Base-by-base conservation (phyloP, 2,113 vertebrate genomes). In the Notiomystis cincta region DNA sequence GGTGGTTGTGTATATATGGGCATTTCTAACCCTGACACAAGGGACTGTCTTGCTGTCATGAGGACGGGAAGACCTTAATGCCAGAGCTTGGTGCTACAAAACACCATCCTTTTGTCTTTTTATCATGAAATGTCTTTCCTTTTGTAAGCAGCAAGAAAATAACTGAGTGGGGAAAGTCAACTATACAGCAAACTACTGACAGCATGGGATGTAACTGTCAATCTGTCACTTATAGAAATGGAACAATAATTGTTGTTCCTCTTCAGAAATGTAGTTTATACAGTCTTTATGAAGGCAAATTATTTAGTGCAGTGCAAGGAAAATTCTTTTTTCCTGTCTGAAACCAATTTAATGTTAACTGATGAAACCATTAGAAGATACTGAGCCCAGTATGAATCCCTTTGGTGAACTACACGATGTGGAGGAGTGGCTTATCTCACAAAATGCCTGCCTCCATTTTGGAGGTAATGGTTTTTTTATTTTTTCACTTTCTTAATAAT, bases 301-400 rank as follows among this genome's bases (percentile, higher is more conserved):
- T 77, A 90, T 95, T 95, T 93, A 92, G 67, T 70, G 40, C 79
- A 24, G 50, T 57, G 79, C 75, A 54, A 87, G 56, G 76, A 88
- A 73, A 86, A 75, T 81, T 70, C 11, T 65, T 83, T 84, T 91
- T 92, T 61, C 71, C 76, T 90, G 51, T 92, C 91, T 93, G 80
- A 95, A 95, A 83, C 80, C 67, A 83, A 88, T 95, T 95, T 95
- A 90, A 37, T 83, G 64, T 83, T 95, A 95, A 92, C 94, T 95
- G 94, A 89, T 90, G 85, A 92, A 97, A 93, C 90, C 62, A 80
- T 86, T 92, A 95, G 89, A 87, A 92, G 92, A 94, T 94, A 90
- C 58, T 61, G 85, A 96, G 42, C 60, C 76, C 42, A 65, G 0
- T 90, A 66, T 37, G 82, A 92, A 89, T 87, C 71, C 67, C 67